These are phyloP conservation scores for Phyllostomus hastatus DNA, from an alignment of 2,113 vertebrate genomes.

Conservation along the genomic window DNA sequence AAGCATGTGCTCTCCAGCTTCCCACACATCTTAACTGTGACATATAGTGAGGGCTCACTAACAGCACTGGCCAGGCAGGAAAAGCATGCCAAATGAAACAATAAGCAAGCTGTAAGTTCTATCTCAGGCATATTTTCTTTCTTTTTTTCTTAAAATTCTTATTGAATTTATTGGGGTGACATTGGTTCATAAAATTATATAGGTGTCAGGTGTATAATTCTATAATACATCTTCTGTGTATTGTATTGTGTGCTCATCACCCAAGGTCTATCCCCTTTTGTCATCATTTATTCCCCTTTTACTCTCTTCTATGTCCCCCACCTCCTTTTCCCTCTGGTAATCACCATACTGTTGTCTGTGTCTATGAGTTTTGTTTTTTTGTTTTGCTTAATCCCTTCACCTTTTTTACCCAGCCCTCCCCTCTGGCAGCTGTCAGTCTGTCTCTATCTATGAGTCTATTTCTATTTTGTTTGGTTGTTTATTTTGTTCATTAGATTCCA, in stretches of 20 bases:
- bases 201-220: neutral
- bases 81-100: neutral
- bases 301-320: neutral
- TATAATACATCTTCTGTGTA: neutral
- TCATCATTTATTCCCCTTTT: neutral
- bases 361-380: neutral
- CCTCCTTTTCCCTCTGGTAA: neutral
- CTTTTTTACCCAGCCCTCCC: neutral
- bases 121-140: neutral
- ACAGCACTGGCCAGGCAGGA: neutral
- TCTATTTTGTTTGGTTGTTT: neutral
- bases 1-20: rapidly evolving
- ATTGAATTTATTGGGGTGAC: neutral
- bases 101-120: neutral
- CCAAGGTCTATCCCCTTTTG: neutral
- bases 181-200: neutral
- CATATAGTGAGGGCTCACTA: neutral
- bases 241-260: neutral
- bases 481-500: neutral
- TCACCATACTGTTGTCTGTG: neutral
- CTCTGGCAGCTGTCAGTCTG: neutral
- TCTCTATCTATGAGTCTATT: neutral
- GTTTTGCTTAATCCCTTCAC: neutral
- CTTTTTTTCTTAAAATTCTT: neutral
- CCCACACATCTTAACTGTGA: neutral